phyloP scores from a whole-genome alignment of 1,140 invertebrate species.

The Dendrolimus punctatus region DNA sequence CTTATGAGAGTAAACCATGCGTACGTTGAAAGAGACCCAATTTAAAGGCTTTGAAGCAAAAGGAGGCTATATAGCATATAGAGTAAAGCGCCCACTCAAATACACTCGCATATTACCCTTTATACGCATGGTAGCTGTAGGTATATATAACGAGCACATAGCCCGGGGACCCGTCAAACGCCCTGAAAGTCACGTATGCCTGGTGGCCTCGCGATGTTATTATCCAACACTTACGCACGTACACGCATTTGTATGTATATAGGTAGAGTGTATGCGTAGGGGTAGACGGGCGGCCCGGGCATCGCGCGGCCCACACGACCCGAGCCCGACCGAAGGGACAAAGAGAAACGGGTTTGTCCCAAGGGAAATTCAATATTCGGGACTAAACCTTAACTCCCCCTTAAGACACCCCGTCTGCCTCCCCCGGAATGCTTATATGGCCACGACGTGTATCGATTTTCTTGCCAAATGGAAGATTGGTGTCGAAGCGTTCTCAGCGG shows the following conservation, averaged over 20 bases:
- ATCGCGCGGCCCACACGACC: constrained; percentile 60
- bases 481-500: constrained; percentile 64
- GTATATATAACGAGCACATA: constrained; percentile 30
- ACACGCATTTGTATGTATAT: constrained; percentile 29
- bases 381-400: constrained; percentile 70
- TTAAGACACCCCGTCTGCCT: constrained; percentile 64
- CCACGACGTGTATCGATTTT: constrained; percentile 71
- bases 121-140: constrained; percentile 20
- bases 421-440: constrained; percentile 70
- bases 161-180: constrained; percentile 52
- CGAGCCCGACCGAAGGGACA: constrained; percentile 65
- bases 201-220: constrained; percentile 59
- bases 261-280: constrained; percentile 18
- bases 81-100: constrained; percentile 39
- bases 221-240: constrained; percentile 49
- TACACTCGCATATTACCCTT: constrained; percentile 23
- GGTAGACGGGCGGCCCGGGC: constrained; percentile 40
- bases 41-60: constrained; percentile 56
- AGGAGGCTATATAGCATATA: constrained; percentile 42
- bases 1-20: constrained; percentile 12
- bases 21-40: constrained; percentile 53
- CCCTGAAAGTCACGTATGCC: constrained; percentile 61
- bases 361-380: constrained; percentile 72
- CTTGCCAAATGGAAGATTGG: constrained; percentile 70
- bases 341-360: constrained; percentile 71